Conservation (phyloP, 2,888 invertebrate genomes). For the Lampropteryx suffumata region DNA sequence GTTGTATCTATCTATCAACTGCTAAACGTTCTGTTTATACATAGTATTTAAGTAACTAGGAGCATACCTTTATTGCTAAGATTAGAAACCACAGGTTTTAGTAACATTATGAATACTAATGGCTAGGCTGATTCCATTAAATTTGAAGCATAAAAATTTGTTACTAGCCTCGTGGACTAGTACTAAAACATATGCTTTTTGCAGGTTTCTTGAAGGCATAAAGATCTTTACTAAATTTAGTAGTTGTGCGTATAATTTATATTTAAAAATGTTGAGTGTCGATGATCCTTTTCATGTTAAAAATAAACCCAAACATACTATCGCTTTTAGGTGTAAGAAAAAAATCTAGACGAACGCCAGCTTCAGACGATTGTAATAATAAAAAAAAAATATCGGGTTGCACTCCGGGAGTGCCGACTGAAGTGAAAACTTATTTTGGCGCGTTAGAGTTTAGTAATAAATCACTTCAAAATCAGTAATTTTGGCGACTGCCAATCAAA, state of each 20-base stretch:
- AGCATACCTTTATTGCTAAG: too few species aligned
- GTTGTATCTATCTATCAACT: too few species aligned
- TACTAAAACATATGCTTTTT: neutral
- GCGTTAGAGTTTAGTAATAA: too few species aligned
- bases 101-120: too few species aligned
- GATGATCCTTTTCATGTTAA: neutral
- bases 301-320: neutral
- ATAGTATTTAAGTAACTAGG: too few species aligned
- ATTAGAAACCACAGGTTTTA: too few species aligned
- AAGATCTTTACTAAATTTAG: neutral
- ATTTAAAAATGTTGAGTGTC: neutral
- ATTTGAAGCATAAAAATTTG: neutral
- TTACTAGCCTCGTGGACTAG: neutral
- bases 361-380: too few species aligned
- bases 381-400: too few species aligned
- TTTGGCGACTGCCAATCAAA: too few species aligned
- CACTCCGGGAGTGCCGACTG: neutral
- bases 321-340: neutral
- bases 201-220: neutral
- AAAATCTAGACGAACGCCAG: neutral
- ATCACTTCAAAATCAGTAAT: too few species aligned
- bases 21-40: too few species aligned
- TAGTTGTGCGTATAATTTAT: neutral
- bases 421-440: too few species aligned
- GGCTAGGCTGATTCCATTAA: neutral